Conservation (phyloP, 2,113 vertebrate genomes). For the Marmota monax region DNA sequence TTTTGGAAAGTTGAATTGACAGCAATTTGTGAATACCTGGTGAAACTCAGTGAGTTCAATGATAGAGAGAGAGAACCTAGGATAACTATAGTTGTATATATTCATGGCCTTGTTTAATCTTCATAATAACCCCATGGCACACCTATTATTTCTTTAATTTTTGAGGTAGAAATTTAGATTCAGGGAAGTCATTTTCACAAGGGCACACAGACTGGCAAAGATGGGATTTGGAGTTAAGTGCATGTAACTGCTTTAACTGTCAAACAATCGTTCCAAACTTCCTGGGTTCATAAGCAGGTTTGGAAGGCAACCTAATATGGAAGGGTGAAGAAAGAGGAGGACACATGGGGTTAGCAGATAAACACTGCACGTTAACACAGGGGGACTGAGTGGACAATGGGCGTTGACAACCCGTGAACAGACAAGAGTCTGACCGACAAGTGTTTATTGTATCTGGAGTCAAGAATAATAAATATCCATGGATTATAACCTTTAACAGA, state of each 20-base stretch:
- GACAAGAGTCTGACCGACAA: slow-evolving; percentile 28
- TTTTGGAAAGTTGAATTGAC: slow-evolving; percentile 7
- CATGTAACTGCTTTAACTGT: not conserved
- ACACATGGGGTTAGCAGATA: not conserved
- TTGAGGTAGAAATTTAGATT: not conserved
- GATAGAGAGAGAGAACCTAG: not conserved
- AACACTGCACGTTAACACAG: not conserved
- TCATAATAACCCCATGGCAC: not conserved
- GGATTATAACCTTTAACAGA: not conserved
- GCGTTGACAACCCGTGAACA: not conserved
- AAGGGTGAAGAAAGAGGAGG: slow-evolving; percentile 16
- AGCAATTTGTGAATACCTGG: not conserved
- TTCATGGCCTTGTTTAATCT: not conserved
- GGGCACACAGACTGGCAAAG: not conserved
- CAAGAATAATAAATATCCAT: slow-evolving; percentile 32
- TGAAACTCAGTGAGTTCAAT: not conserved
- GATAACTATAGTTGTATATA: not conserved
- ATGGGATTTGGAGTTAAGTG: not conserved
- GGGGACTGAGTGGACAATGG: not conserved
- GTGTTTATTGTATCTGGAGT: slow-evolving; percentile 44
- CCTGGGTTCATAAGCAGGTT: not conserved
- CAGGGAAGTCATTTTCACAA: not conserved
- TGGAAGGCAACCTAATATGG: not conserved
- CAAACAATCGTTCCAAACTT: not conserved
- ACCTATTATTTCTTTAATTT: not conserved